Evolutionary conservation across 2,797 vertebrate species (phyloP), one percentile per base, ranked within the genome.

Genomic region (Gorsachius magnificus): DNA sequence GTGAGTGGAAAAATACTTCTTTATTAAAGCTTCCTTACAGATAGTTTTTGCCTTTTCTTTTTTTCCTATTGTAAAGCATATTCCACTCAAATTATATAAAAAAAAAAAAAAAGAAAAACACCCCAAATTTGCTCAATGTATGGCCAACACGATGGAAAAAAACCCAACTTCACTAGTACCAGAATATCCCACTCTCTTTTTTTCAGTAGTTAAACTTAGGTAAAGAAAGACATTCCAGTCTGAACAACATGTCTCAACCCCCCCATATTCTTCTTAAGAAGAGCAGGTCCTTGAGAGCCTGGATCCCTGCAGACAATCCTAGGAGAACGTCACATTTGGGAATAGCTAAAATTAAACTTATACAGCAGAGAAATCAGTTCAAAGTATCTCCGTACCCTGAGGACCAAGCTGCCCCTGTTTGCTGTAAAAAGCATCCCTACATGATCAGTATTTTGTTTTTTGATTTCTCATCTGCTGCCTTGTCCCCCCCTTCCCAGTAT

Each of bases 61-160:
- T 60, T 29, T 70, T 28, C 20, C 33, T 53, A 36, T 16, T 28
- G 3, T 21, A 41, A 72, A 71, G 2, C 1, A 15, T 35, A 61
- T 69, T 90, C 68, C 29, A 84, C 16, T 68, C 13, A 48, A 75
- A 84, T 46, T 35, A 58, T 75, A 71, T 1, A 14, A 1, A 14
- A n/a, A n/a, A 31, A 41, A 41, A 19, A 22, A 43, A 5, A 29
- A 50, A 9, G 4, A 17, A 41, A 5, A 7, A 3, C 6, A 36
- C 7, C 17, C 33, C 0, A 0, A 68, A 54, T 88, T 65, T 72
- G 35, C 13, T 63, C 12, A 13, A 36, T 13, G 7, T 25, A 16
- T 63, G 36, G 35, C 14, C 35, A 87, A 65, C 8, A 38, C 3
- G 14, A 70, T 6, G 5, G 13, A 0, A 48, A 72, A 70, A 86